A percentile compares a stretch with the other conserved stretches of the same genome.
Conservation (phyloP, 2,797 vertebrate genomes). For the Cirrhinus mrigala region DNA sequence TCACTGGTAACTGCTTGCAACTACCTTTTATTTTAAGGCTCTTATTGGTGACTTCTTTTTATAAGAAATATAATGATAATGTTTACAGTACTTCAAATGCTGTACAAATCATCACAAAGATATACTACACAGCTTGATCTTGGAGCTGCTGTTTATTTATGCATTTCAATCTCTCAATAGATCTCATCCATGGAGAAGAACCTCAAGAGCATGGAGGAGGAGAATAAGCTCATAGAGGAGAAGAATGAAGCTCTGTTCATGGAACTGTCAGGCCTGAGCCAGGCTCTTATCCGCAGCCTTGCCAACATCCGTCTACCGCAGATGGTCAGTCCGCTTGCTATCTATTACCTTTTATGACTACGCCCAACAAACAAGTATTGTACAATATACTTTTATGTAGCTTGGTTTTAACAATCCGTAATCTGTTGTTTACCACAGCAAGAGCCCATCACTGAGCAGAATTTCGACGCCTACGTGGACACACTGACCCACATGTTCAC, state of each 20-base stretch:
- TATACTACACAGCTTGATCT: conserved; percentile 29
- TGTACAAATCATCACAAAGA: neutral
- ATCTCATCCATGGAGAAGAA: conserved; percentile 98
- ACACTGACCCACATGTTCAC: conserved; percentile 98
- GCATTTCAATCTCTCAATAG: conserved; percentile 69
- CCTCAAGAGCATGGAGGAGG: conserved; percentile 95
- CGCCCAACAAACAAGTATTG: conserved; percentile 16
- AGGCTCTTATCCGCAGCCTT: conserved; percentile 94
- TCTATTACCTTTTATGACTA: conserved; percentile 23
- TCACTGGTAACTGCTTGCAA: neutral
- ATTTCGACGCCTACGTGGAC: conserved; percentile 94
- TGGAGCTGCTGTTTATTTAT: neutral
- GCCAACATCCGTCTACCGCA: conserved; percentile 96
- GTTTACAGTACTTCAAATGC: neutral
- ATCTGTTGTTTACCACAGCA: conserved; percentile 69
- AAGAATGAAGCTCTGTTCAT: conserved; percentile 95
- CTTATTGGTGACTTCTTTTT: neutral
- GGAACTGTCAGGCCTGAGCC: conserved; percentile 96
- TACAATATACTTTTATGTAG: neutral
- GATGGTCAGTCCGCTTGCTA: conserved; percentile 83
- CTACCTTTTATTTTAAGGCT: neutral
- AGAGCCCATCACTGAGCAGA: conserved; percentile 97
- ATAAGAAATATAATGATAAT: neutral
- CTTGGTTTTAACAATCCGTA: neutral
- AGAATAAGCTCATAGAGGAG: conserved; percentile 97